phyloP scores from a whole-genome alignment of 2,888 invertebrate species.

The Drosophila anomelani region DNA sequence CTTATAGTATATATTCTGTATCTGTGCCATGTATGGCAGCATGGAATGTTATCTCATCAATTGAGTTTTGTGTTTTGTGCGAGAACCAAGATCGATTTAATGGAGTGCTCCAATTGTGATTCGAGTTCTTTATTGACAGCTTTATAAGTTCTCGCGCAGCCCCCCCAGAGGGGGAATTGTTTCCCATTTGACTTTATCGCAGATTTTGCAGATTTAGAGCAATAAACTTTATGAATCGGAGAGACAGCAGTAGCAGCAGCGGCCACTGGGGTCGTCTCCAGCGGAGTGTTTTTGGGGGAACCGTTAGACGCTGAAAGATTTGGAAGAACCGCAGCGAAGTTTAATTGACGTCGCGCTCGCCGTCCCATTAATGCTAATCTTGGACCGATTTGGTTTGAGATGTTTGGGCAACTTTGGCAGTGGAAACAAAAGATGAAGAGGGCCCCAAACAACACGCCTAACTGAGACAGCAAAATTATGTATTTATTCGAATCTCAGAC shows the following conservation, averaged over 20 bases:
- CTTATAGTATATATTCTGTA: constrained; percentile 6
- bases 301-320: constrained; percentile 35
- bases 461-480: constrained; percentile 3
- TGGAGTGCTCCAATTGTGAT: constrained; percentile 9
- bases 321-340: constrained; percentile 11
- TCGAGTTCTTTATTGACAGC: constrained; percentile 13
- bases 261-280: not conserved
- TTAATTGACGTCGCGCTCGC: constrained; percentile 52
- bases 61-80: not conserved
- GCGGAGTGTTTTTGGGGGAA: not conserved
- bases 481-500: not conserved
- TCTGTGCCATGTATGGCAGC: not conserved
- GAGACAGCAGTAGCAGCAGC: not conserved
- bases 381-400: constrained; percentile 40
- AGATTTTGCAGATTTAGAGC: constrained; percentile 45
- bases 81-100: constrained; percentile 4
- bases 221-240: constrained; percentile 50
- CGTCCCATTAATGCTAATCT: constrained; percentile 71
- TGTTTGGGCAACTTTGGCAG: constrained; percentile 7
- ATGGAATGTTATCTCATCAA: constrained; percentile 11
- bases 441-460: constrained; percentile 13
- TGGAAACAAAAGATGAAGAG: not conserved
- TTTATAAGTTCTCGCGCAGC: constrained; percentile 4
- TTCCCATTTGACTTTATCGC: constrained; percentile 24
- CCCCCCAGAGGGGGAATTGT: constrained; percentile 6